Evolutionary conservation across 2,113 vertebrate genomes (phyloP).

Genomic region (Dromaius novaehollandiae): DNA sequence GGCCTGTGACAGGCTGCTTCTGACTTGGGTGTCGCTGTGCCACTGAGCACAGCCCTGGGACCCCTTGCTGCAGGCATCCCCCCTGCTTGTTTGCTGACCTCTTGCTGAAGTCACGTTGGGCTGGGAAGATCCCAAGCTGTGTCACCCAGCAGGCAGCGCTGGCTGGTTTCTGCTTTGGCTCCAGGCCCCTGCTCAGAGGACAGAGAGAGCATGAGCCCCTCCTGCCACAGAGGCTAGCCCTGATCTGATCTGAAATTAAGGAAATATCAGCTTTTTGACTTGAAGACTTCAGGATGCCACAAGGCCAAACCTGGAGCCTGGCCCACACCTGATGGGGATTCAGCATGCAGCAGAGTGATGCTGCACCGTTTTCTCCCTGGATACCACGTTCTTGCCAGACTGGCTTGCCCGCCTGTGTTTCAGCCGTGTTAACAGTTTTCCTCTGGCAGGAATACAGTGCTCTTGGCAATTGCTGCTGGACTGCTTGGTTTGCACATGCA

Average conservation of each 20-base stretch:
- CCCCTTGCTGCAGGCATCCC: rapidly evolving
- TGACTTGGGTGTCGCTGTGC: rapidly evolving
- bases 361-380: background rate
- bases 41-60: background rate
- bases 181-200: background rate
- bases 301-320: background rate
- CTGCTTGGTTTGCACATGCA: slow-evolving; percentile 14
- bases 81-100: background rate
- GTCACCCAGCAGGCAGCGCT: background rate
- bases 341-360: background rate
- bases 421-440: background rate
- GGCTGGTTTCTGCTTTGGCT: background rate
- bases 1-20: background rate
- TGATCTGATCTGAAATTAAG: background rate
- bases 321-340: background rate
- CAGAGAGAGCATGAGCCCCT: background rate
- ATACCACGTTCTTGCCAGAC: rapidly evolving
- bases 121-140: background rate
- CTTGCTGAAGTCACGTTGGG: background rate
- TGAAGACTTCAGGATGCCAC: background rate
- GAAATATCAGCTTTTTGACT: background rate
- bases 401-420: rapidly evolving
- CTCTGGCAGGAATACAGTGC: background rate
- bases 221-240: rapidly evolving
- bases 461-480: background rate